A percentile compares a stretch with the other conserved stretches of the same genome.
These are phyloP conservation scores for Bungarus multicinctus DNA, from an alignment of 2,113 vertebrate genomes.

Conservation along the genomic window DNA sequence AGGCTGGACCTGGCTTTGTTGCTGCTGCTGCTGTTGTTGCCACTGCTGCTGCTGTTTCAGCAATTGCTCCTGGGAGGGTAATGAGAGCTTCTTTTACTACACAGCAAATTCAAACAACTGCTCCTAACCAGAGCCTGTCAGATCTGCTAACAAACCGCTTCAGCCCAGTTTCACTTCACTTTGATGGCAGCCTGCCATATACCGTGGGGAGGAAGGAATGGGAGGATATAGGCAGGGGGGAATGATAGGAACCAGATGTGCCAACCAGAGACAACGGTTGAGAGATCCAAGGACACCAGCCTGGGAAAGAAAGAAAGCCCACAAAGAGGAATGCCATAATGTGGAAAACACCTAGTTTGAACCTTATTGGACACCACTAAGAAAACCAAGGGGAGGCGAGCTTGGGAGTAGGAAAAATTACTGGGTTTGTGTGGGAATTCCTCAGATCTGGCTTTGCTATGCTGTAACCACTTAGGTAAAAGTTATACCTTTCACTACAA, in stretches of 20 bases:
- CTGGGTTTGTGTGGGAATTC: not conserved
- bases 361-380: not conserved
- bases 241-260: not conserved
- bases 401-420: not conserved
- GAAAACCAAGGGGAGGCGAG: not conserved
- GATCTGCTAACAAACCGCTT: not conserved
- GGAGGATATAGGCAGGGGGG: not conserved
- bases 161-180: not conserved
- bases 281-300: not conserved
- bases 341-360: not conserved
- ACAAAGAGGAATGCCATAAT: not conserved
- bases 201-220: not conserved
- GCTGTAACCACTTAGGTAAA: not conserved
- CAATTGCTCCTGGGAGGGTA: constrained; percentile 81
- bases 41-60: constrained; percentile 79
- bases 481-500: not conserved
- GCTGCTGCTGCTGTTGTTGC: constrained; percentile 68
- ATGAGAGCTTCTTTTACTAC: not conserved
- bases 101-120: no score
- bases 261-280: not conserved
- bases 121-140: not conserved
- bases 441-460: not conserved
- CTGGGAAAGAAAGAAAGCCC: not conserved
- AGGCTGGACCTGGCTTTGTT: constrained; percentile 66
- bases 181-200: fast-evolving